Evolutionary conservation across 1,140 invertebrate genomes (phyloP), one percentile per base, ranked within the genome.

Genomic region (Augochlora pura): DNA sequence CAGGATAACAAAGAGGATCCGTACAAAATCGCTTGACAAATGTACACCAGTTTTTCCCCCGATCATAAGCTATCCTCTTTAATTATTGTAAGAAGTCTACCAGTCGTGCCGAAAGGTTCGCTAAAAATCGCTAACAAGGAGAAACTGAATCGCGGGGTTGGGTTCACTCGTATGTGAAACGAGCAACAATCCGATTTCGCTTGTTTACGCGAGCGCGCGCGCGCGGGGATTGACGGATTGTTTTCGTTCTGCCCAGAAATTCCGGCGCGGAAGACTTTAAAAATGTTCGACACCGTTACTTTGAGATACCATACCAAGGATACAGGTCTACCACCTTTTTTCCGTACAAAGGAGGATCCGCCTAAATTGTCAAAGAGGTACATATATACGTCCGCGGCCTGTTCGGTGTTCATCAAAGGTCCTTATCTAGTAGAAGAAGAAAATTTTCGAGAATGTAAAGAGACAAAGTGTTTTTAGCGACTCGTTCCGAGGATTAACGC

Each of bases 401-500:
- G 77, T 46, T 46, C 60, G 27, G 27, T 69, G 70, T 79, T 79
- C 70, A 79, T 73, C 75, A 77, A 57, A n/a, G 67, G 25, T 69
- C 59, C 75, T 77, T 77, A 77, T 71, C 67, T 71, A 38, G 12
- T 42, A 62, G 67, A 59, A 32, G 66, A 77, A 77, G 75, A 77
- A 77, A 77, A 71, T 85, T 81, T 84, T 77, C 59, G 59, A 81
- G 64, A 64, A 71, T 66, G 32, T 32, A 75, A 72, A 82, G 52
- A 87, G 82, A 88, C 87, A 89, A 89, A 88, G 85, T 83, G 83
- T 88, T 87, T 89, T 87, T 87, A 88, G 85, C 42, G 78, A 87
- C 81, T 87, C 88, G 83, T 85, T 88, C 86, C 81, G 77, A 88
- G 87, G 85, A 87, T 88, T 89, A 88, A 89, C 86, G 86, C 83